A percentile compares a stretch with the other conserved stretches of the same genome.
Evolutionary conservation across 2,888 invertebrate species (phyloP).

Genomic region (Apotomis turbidana): DNA sequence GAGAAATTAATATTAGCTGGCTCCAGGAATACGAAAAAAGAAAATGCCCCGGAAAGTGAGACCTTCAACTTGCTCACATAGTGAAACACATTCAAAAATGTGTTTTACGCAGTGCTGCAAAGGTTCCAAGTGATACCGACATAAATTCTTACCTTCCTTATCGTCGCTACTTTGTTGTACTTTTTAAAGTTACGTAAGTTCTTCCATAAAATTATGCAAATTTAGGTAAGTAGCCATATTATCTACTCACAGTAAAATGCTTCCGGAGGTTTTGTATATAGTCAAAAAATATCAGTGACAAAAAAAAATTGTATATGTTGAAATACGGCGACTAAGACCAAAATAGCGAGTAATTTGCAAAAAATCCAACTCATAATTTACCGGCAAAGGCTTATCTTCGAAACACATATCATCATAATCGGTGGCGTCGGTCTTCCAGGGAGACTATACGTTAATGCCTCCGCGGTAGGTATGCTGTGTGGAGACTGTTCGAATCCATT

Average conservation of each 20-base stretch:
- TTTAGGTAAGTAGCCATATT: slow-evolving; percentile 30
- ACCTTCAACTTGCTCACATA: slow-evolving; percentile 9
- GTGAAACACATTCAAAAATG: slow-evolving; percentile 27
- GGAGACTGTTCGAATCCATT: slow-evolving; percentile 84
- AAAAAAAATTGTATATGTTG: neutral
- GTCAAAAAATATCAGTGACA: neutral
- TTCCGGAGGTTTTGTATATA: slow-evolving; percentile 3
- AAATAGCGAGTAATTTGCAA: slow-evolving; percentile 17
- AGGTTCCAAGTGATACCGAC: slow-evolving; percentile 27
- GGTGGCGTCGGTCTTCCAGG: slow-evolving; percentile 32
- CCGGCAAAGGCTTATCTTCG: slow-evolving; percentile 27
- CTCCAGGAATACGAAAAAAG: slow-evolving; percentile 20
- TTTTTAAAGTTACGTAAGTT: slow-evolving; percentile 41
- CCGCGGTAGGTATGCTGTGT: slow-evolving; percentile 72
- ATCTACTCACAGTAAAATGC: slow-evolving; percentile 24
- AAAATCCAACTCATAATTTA: slow-evolving; percentile 23
- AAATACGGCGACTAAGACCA: neutral
- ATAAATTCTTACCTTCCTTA: slow-evolving; percentile 36
- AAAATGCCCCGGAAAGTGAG: slow-evolving; percentile 11
- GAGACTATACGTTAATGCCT: slow-evolving; percentile 56
- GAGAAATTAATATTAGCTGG: slow-evolving; percentile 6
- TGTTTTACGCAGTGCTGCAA: slow-evolving; percentile 27
- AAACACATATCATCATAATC: slow-evolving; percentile 40
- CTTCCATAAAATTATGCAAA: slow-evolving; percentile 40
- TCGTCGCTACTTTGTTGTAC: slow-evolving; percentile 35